These are phyloP conservation scores for Nomada ferruginata DNA, from an alignment of 2,888 invertebrate species.

Conservation along the genomic window DNA sequence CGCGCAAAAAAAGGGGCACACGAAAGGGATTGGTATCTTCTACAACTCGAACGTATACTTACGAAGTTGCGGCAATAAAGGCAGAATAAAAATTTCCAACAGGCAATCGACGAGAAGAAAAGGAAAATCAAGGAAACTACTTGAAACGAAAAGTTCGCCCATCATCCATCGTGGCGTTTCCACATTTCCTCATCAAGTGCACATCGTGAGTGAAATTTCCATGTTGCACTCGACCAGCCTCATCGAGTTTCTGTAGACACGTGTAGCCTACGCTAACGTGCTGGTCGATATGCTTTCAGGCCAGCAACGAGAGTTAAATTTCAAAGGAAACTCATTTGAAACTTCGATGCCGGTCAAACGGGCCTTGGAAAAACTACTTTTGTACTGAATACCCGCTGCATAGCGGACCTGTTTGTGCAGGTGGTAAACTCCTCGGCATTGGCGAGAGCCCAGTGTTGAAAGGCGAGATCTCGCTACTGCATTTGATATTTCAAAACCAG, in stretches of 20 bases:
- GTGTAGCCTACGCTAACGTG: constrained; percentile 26
- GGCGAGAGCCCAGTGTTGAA: constrained; percentile 14
- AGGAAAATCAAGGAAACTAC: background rate
- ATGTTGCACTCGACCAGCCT: constrained; percentile 39
- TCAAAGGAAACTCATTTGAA: constrained; percentile 71
- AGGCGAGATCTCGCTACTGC: constrained; percentile 37
- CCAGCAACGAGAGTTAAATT: constrained; percentile 65
- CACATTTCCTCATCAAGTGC: constrained; percentile 25
- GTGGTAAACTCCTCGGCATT: constrained; percentile 45
- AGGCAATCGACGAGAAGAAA: background rate
- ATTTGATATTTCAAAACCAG: constrained; percentile 65
- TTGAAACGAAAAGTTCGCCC: background rate
- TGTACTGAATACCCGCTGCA: constrained; percentile 59
- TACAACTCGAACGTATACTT: too few relatives aligned
- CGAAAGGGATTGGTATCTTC: background rate
- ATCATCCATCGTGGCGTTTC: background rate
- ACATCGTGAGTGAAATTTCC: constrained; percentile 50
- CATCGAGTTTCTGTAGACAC: constrained; percentile 18
- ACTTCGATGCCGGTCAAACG: constrained; percentile 69
- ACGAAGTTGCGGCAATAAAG: background rate
- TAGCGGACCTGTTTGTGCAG: constrained; percentile 39
- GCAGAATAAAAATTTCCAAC: background rate
- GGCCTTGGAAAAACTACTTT: constrained; percentile 69
- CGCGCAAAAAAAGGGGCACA: background rate
- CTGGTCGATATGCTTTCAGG: constrained; percentile 46